Evolutionary conservation across 1,140 invertebrate genomes (phyloP).

Genomic region (Tribolium madens): DNA sequence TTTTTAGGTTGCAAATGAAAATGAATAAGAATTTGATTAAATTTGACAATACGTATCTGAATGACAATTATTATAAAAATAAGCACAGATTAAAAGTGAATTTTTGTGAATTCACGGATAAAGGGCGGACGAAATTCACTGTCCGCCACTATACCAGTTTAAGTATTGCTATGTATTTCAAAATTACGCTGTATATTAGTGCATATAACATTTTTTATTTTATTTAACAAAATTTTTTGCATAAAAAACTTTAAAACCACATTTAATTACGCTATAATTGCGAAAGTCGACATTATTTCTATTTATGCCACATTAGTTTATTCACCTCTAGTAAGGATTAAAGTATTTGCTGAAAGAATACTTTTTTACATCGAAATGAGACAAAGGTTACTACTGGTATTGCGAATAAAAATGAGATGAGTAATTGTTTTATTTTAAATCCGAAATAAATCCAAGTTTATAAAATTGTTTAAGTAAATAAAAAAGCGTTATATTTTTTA

Average conservation of each 20-base stretch:
- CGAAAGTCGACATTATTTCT: not conserved
- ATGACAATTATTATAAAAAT: too few species aligned
- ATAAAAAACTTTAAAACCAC: not conserved
- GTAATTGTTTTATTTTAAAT: not conserved
- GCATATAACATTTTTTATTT: not conserved
- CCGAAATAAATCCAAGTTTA: too few species aligned
- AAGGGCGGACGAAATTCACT: too few species aligned
- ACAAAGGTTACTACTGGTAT: not conserved
- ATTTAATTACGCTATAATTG: not conserved
- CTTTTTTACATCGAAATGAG: not conserved
- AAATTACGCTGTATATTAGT: not conserved
- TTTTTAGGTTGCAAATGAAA: too few species aligned
- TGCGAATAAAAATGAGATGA: not conserved
- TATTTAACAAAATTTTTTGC: not conserved
- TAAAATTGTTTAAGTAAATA: too few species aligned
- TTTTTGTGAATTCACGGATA: too few species aligned
- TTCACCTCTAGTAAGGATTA: not conserved
- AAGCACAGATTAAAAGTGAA: too few species aligned
- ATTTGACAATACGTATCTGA: too few species aligned
- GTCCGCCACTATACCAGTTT: too few species aligned
- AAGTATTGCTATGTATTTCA: too few species aligned
- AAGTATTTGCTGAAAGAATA: slow-evolving; percentile 12
- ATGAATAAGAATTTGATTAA: too few species aligned
- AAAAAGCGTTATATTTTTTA: too few species aligned
- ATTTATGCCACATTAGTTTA: not conserved